These are phyloP conservation scores for Camelus dromedarius DNA, from an alignment of 2,113 vertebrate genomes.

Conservation along the genomic window DNA sequence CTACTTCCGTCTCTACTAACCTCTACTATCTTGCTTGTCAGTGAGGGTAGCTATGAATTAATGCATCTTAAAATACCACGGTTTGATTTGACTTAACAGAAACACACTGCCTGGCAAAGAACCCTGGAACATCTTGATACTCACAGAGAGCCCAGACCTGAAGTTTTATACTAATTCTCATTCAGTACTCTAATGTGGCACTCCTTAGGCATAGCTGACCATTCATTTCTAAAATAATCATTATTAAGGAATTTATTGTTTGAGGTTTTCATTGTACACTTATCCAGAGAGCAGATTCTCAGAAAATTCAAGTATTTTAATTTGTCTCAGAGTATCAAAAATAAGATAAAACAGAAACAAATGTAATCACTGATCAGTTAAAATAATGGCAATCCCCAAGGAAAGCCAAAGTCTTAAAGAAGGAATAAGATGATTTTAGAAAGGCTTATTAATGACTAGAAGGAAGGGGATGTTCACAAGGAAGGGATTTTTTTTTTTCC, in stretches of 20 bases:
- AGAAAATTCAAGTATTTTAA: constrained; percentile 15
- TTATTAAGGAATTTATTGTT: neutral
- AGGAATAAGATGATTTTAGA: neutral
- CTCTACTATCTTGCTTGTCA: neutral
- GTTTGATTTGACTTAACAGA: neutral
- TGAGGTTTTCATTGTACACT: neutral
- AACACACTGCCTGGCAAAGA: neutral
- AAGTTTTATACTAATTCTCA: neutral
- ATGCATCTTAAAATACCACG: neutral
- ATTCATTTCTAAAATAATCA: neutral
- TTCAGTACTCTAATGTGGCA: neutral
- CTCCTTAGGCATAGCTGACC: neutral
- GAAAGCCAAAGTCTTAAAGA: neutral
- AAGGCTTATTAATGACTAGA: neutral
- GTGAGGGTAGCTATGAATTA: neutral
- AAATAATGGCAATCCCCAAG: neutral
- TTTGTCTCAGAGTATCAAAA: neutral
- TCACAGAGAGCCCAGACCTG: neutral
- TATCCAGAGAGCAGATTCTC: neutral
- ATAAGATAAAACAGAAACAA: neutral
- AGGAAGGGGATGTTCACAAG: neutral
- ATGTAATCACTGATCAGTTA: neutral
- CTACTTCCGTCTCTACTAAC: neutral
- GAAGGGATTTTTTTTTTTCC: neutral
- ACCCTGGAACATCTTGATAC: neutral